Evolutionary conservation across 2,888 invertebrate genomes (phyloP).

Genomic region (Neoaliturus tenellus): DNA sequence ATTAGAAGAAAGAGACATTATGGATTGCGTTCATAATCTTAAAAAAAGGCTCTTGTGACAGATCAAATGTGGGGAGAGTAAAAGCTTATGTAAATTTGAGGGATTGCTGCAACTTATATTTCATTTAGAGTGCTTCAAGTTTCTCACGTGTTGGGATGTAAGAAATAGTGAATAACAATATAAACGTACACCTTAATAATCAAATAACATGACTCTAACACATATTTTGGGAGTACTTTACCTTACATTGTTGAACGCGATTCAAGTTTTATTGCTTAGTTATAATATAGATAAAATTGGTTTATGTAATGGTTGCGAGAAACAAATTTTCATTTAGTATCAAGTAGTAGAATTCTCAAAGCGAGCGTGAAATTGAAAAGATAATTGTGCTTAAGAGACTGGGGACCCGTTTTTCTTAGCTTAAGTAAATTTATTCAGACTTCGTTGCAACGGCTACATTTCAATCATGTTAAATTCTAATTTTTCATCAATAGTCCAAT

Average conservation of each 20-base stretch:
- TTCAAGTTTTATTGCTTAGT: no score
- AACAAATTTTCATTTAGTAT: neutral
- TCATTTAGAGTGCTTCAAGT: neutral
- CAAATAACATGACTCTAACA: no score
- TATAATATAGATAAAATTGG: no score
- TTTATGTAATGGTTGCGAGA: neutral
- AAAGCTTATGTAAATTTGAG: constrained; percentile 22
- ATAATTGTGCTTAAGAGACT: constrained; percentile 33
- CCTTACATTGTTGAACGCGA: no score
- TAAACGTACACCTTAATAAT: no score
- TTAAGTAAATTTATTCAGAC: constrained; percentile 23
- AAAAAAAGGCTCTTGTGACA: neutral
- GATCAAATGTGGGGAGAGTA: neutral
- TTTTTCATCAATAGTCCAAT: no score
- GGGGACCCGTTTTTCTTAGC: constrained; percentile 15
- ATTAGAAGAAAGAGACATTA: no score
- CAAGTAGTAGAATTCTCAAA: neutral
- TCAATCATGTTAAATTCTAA: neutral
- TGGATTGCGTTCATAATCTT: neutral
- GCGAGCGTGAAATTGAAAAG: constrained; percentile 33
- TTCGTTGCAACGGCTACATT: neutral
- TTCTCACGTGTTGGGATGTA: no score
- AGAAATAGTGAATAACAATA: no score
- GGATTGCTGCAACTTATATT: constrained; percentile 1
- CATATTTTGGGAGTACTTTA: no score